A percentile compares a stretch with the other conserved stretches of the same genome.
Evolutionary conservation across 2,888 invertebrate genomes (phyloP).

Genomic region (Caenorhabditis uteleia): DNA sequence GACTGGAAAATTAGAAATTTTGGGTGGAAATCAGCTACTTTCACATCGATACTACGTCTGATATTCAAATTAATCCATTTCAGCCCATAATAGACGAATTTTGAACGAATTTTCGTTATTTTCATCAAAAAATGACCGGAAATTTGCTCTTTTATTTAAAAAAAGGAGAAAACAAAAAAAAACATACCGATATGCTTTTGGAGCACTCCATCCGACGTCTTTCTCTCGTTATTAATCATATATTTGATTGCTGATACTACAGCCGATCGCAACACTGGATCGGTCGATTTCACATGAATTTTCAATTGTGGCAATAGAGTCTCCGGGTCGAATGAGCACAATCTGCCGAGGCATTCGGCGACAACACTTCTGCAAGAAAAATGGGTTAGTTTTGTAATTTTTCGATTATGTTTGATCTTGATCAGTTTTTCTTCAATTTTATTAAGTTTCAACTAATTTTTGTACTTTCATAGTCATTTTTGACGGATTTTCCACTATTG

Average conservation of each 20-base stretch:
- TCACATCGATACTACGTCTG: too few species aligned
- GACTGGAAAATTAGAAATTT: too few species aligned
- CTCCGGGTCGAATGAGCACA: slow-evolving; percentile 90
- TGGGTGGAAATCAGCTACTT: too few species aligned
- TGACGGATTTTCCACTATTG: too few species aligned
- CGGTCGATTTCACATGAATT: slow-evolving; percentile 38
- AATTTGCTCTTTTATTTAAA: too few species aligned
- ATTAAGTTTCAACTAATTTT: too few species aligned
- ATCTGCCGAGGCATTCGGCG: slow-evolving; percentile 90
- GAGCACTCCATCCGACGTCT: slow-evolving; percentile 86
- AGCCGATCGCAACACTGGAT: slow-evolving; percentile 82
- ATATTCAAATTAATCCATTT: too few species aligned
- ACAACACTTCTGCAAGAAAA: slow-evolving; percentile 99
- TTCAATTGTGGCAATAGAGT: slow-evolving; percentile 86
- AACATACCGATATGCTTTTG: slow-evolving; percentile 37
- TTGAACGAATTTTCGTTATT: background rate
- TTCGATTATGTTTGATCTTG: background rate
- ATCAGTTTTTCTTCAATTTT: background rate
- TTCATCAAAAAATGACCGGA: slow-evolving; percentile 1
- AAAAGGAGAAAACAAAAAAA: too few species aligned
- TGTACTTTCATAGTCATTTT: too few species aligned
- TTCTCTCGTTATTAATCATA: slow-evolving; percentile 96
- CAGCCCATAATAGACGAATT: too few species aligned
- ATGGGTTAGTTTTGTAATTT: slow-evolving; percentile 63
- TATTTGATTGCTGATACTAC: slow-evolving; percentile 98